Conservation (phyloP, 2,888 invertebrate genomes). For the Acrocera orbiculus region DNA sequence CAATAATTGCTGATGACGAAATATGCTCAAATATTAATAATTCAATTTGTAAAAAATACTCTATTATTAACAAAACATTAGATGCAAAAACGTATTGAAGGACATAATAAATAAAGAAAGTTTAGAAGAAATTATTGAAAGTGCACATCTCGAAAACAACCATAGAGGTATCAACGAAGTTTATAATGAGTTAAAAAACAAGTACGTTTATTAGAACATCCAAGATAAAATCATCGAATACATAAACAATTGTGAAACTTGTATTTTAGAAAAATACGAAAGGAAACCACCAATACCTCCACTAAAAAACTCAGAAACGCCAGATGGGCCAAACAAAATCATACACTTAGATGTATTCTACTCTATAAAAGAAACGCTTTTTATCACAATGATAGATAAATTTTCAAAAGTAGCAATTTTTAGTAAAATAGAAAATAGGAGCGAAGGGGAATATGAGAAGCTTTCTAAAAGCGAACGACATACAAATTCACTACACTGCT, state of each 20-base stretch:
- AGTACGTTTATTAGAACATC: not conserved
- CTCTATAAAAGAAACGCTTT: not conserved
- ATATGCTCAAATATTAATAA: not conserved
- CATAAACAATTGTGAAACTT: constrained; percentile 1
- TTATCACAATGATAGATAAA: not conserved
- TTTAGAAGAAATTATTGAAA: not conserved
- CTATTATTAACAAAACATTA: constrained; percentile 1
- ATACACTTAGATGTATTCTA: constrained; percentile 1
- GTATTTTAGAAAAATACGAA: constrained; percentile 1
- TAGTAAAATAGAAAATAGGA: not conserved
- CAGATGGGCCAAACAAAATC: not conserved
- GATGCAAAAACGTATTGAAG: constrained; percentile 1
- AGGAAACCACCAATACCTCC: not conserved
- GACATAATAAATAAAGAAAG: not conserved
- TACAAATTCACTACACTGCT: constrained; percentile 6
- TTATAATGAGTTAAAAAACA: not conserved
- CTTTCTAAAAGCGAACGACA: constrained; percentile 4
- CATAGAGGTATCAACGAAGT: constrained; percentile 2
- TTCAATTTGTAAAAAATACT: not conserved
- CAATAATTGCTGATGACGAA: not conserved
- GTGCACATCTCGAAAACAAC: not conserved
- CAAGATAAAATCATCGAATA: not conserved
- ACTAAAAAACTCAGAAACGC: not conserved
- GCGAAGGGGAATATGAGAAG: not conserved
- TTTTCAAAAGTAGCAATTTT: not conserved